phyloP scores from a whole-genome alignment of 2,113 vertebrate genomes.

The Gopherus flavomarginatus region DNA sequence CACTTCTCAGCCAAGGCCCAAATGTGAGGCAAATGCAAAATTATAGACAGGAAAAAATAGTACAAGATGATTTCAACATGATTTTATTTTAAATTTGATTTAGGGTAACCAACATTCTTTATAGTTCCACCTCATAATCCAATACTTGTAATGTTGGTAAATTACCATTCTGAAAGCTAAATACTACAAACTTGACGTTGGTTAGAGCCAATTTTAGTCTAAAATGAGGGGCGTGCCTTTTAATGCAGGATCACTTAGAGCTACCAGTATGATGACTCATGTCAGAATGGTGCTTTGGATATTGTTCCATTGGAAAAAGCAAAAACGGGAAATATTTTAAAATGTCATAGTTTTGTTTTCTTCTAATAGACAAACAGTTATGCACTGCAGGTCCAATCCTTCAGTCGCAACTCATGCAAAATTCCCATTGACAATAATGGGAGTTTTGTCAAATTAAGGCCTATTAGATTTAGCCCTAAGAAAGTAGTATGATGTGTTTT shows the following conservation, averaged over 20 bases:
- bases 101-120: not conserved
- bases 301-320: not conserved
- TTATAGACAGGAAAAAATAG: not conserved
- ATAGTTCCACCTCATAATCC: not conserved
- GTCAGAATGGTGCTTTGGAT: not conserved
- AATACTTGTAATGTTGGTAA: not conserved
- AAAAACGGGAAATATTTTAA: not conserved
- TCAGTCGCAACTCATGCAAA: not conserved
- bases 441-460: not conserved
- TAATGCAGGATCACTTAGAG: not conserved
- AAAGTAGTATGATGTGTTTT: not conserved
- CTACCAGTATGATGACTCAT: not conserved
- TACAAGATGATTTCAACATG: not conserved
- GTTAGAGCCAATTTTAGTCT: not conserved
- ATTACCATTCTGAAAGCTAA: not conserved
- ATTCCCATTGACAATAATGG: not conserved
- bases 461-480: not conserved
- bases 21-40: not conserved
- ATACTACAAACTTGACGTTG: not conserved
- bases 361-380: not conserved
- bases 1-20: not conserved
- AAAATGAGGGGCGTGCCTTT: not conserved
- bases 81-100: not conserved
- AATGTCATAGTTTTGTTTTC: not conserved
- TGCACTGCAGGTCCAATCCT: no score